Conservation (phyloP, 1,140 invertebrate species). For the Condylostylus longicornis region DNA sequence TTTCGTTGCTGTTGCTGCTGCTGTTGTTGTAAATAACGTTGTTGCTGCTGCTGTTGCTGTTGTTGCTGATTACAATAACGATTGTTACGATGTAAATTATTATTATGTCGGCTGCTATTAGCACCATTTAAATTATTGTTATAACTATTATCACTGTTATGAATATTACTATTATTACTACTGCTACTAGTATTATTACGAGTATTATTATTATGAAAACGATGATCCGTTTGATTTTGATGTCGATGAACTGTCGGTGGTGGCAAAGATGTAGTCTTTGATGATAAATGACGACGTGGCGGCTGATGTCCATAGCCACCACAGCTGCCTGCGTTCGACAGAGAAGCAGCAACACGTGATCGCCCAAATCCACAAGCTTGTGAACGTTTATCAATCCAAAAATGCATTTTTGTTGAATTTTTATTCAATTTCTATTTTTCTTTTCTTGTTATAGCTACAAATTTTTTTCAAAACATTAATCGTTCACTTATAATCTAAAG, state of each 20-base stretch:
- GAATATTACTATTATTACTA: slow-evolving; percentile 1
- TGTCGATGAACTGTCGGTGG: slow-evolving; percentile 44
- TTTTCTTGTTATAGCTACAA: too few relatives aligned
- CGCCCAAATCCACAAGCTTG: slow-evolving; percentile 47
- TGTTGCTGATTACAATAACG: slow-evolving; percentile 1
- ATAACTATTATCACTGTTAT: not conserved
- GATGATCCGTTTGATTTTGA: slow-evolving; percentile 37
- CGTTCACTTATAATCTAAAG: too few relatives aligned
- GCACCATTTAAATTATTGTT: not conserved
- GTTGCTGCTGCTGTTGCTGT: slow-evolving; percentile 4
- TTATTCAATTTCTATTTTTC: too few relatives aligned
- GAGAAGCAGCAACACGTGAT: slow-evolving; percentile 27
- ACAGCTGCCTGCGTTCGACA: slow-evolving; percentile 22
- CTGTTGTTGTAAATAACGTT: too few relatives aligned
- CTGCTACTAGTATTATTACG: slow-evolving; percentile 4
- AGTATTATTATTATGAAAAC: slow-evolving; percentile 29
- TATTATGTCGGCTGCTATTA: not conserved
- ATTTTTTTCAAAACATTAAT: too few relatives aligned
- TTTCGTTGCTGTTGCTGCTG: too few relatives aligned
- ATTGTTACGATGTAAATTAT: slow-evolving; percentile 7
- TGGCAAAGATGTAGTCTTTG: too few relatives aligned
- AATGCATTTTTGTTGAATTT: slow-evolving; percentile 46
- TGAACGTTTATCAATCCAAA: slow-evolving; percentile 56
- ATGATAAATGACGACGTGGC: slow-evolving; percentile 22
- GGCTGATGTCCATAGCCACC: slow-evolving; percentile 26